Conservation (phyloP, 2,888 invertebrate genomes). For the Drosophila setosimentum region DNA sequence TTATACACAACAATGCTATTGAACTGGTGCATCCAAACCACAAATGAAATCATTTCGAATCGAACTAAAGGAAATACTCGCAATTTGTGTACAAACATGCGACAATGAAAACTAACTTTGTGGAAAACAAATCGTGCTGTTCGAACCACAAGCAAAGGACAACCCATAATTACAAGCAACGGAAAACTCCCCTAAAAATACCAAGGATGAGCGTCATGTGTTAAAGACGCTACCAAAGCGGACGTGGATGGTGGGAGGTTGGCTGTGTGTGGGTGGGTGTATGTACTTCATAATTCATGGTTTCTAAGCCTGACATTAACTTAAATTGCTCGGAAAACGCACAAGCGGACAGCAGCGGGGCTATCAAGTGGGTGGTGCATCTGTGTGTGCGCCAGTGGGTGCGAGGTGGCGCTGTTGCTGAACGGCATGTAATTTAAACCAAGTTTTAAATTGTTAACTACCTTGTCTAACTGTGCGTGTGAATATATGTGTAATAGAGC, state of each 20-base stretch:
- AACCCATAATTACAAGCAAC: conserved; percentile 49
- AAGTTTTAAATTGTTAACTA: conserved; percentile 64
- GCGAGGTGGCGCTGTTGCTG: conserved; percentile 53
- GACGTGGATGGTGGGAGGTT: neutral
- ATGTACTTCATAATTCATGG: conserved; percentile 70
- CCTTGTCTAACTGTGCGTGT: conserved; percentile 62
- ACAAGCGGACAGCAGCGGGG: conserved; percentile 48
- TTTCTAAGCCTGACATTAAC: conserved; percentile 60
- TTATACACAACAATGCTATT: conserved; percentile 62
- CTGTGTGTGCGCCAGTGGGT: conserved; percentile 1
- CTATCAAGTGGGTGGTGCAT: conserved; percentile 5
- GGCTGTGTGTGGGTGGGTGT: neutral
- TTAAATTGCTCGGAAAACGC: conserved; percentile 71
- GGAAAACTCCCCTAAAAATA: neutral
- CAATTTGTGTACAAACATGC: conserved; percentile 78
- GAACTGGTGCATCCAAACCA: conserved; percentile 25
- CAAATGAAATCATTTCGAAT: conserved; percentile 68
- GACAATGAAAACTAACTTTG: conserved; percentile 77
- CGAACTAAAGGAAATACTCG: conserved; percentile 38
- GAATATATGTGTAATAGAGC: conserved; percentile 78
- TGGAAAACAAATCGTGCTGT: conserved; percentile 71
- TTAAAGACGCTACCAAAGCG: conserved; percentile 58
- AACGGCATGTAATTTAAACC: conserved; percentile 70
- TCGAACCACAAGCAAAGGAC: conserved; percentile 23
- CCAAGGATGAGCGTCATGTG: conserved; percentile 70